Percentiles rank a stretch among this genome's conserved stretches.
Conservation (phyloP, 2,888 invertebrate genomes). For the Beris morrisii region DNA sequence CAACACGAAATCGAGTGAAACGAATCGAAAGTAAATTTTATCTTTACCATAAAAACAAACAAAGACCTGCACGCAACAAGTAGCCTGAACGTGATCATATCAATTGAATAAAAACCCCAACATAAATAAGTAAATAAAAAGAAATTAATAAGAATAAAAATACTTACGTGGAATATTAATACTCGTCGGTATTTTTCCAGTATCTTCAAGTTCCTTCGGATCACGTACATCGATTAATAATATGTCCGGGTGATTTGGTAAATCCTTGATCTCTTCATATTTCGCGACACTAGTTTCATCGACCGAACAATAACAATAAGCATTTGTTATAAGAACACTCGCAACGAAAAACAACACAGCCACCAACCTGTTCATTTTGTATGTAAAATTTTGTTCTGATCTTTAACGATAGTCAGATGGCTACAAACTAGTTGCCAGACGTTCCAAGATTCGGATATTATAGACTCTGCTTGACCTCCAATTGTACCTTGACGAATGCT, state of each 20-base stretch:
- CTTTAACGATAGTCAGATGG: neutral
- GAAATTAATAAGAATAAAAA: neutral
- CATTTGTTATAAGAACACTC: constrained; percentile 13
- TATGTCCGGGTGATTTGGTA: constrained; percentile 57
- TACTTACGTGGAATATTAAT: constrained; percentile 74
- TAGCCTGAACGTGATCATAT: no score
- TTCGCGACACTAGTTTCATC: constrained; percentile 36
- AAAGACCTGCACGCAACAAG: no score
- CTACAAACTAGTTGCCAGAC: neutral
- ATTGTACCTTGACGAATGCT: neutral
- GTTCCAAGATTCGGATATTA: neutral
- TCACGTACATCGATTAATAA: constrained; percentile 77
- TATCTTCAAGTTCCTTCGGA: constrained; percentile 68
- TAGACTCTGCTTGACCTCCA: neutral
- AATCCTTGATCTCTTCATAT: constrained; percentile 56
- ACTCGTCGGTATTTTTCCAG: constrained; percentile 72
- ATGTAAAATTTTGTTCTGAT: neutral
- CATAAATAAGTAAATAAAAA: no score
- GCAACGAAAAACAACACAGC: constrained; percentile 1
- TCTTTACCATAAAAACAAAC: no score
- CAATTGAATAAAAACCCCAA: neutral
- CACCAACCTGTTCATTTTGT: constrained; percentile 19
- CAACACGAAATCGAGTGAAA: no score
- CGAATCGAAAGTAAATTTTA: no score
- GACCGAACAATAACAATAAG: constrained; percentile 11